These are phyloP conservation scores for Aurelia aurita complex sp. Pacific DNA, from an alignment of 30 jellyfish, hydroid and myxozoan genomes.

Conservation along the genomic window DNA sequence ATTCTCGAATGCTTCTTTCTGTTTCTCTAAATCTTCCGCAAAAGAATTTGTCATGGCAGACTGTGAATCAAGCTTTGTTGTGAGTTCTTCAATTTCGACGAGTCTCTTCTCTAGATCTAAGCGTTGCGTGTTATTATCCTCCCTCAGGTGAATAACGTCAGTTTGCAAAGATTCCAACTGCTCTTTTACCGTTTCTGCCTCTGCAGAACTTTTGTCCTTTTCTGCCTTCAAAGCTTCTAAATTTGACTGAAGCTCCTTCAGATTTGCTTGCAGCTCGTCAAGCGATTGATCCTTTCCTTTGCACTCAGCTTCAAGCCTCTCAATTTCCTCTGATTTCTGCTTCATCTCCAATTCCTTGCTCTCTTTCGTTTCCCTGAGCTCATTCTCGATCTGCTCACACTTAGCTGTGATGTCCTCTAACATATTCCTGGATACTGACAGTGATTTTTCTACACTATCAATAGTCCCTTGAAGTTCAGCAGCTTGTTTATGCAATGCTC, in stretches of 20 bases:
- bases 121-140: neutral
- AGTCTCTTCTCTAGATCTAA: neutral
- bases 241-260: neutral
- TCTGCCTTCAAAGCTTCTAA: neutral
- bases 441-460: neutral
- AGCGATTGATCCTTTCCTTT: neutral
- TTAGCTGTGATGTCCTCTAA: constrained; percentile 12
- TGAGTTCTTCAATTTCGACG: constrained; percentile 6
- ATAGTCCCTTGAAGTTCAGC: neutral
- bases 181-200: neutral
- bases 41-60: neutral
- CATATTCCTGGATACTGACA: constrained; percentile 1
- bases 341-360: constrained; percentile 2
- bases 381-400: neutral
- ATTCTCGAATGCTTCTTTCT: constrained; percentile 8
- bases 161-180: neutral
- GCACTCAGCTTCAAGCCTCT: constrained; percentile 8
- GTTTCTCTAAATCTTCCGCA: constrained; percentile 1
- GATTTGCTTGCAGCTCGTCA: neutral
- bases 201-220: neutral
- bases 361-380: neutral
- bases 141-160: neutral
- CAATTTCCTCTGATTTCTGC: constrained; percentile 5
- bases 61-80: neutral
- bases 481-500: constrained; percentile 5